Evolutionary conservation across 2,888 invertebrate genomes (phyloP), one percentile per base, ranked within the genome.

Genomic region (Euphydryas editha): DNA sequence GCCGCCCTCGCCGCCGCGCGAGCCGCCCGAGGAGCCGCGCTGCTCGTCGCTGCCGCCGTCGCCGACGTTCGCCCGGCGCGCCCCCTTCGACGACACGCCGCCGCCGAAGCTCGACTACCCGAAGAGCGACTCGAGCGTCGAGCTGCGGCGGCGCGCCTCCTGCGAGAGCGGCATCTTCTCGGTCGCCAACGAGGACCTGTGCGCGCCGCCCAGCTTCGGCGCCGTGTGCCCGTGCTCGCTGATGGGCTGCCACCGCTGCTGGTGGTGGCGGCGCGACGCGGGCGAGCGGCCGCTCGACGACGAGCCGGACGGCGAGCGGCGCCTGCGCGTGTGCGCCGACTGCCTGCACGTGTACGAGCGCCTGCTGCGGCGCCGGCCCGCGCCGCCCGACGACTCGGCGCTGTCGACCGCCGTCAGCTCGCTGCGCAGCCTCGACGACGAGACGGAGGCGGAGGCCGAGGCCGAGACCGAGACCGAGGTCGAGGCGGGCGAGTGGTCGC

Each of bases 131-230:
- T 54, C 42, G 62, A 59, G 65, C 21, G 69, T 47, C 60, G 76
- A 78, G 51, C 77, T 79, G 49, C 93, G 95, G 39, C 90, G 97
- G 18, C 94, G 97, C 55, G 97, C 96, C 65, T 97, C 97, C 20
- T 97, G 97, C 83, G 98, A 98, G 85, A 96, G 96, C 75, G 98
- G 98, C 20, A 97, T 98, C 83, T 98, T 97, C 93, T 97, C 97
- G 63, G 97, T 96, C 76, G 96, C 97, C 71, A 97, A 97, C 78
- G 96, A 96, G 81, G 96, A 96, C 81, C 94, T 95, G 51, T 51
- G 51, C 63, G 87, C 82, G 73, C 90, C 90, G 75, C 81, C 77
- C 44, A 79, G 82, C 65, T 82, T 79, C 74, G 86, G 83, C 68
- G 86, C 87, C 69, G 81, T 90, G 78, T 92, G 92, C 69, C 87